Evolutionary conservation across 2,797 vertebrate species (phyloP).

Genomic region (Etheostoma perlongum): DNA sequence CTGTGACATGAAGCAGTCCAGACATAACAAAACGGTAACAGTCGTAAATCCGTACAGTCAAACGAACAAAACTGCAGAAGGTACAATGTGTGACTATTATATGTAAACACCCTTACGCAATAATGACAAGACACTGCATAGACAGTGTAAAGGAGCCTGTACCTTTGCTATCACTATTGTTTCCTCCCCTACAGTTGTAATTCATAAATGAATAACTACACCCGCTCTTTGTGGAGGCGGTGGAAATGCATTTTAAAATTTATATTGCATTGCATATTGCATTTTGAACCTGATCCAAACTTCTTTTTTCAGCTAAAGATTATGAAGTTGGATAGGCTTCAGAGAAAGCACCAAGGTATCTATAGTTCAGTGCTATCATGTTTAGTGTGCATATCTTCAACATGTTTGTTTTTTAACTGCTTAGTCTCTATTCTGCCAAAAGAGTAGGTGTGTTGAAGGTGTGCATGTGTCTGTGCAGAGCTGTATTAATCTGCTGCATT

Average conservation of each 20-base stretch:
- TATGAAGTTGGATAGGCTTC: conserved; percentile 34
- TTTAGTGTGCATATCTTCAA: conserved; percentile 25
- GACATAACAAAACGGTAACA: conserved; percentile 14
- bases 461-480: conserved; percentile 23
- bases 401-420: conserved; percentile 46
- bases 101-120: conserved; percentile 40
- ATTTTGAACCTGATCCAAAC: conserved; percentile 36
- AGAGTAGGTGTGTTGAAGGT: conserved; percentile 5
- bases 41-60: conserved; percentile 35
- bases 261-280: conserved; percentile 23
- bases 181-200: conserved; percentile 33
- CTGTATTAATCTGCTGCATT: conserved; percentile 39
- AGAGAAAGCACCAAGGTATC: conserved; percentile 34
- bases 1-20: conserved; percentile 14
- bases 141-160: conserved; percentile 34
- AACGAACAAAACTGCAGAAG: conserved; percentile 32
- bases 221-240: conserved; percentile 25
- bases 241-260: conserved; percentile 14
- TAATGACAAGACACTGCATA: conserved; percentile 42
- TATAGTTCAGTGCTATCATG: conserved; percentile 8
- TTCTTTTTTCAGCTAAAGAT: conserved; percentile 12
- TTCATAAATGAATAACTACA: conserved; percentile 61
- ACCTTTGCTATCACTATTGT: conserved; percentile 24
- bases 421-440: conserved; percentile 15
- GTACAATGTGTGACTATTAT: conserved; percentile 28